Conservation (phyloP, 1,140 invertebrate genomes). For the Coptotermes formosanus region DNA sequence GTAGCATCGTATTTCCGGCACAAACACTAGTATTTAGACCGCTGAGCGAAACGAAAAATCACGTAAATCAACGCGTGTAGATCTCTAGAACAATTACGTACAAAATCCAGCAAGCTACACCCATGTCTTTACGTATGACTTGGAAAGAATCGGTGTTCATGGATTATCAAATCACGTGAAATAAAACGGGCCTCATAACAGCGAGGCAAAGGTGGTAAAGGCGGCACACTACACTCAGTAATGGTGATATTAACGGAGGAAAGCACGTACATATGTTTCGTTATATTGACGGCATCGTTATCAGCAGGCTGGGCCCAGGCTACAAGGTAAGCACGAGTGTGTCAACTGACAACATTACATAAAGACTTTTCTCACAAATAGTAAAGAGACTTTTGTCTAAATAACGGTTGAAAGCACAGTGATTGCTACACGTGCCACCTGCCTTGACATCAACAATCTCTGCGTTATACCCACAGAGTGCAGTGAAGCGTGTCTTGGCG, state of each 20-base stretch:
- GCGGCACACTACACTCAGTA: neutral
- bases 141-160: neutral
- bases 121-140: neutral
- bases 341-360: too few relatives aligned
- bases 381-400: too few relatives aligned
- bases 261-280: neutral
- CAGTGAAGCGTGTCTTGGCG: too few relatives aligned
- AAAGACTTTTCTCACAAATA: too few relatives aligned
- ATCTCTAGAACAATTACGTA: neutral
- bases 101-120: too few relatives aligned
- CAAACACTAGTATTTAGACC: neutral
- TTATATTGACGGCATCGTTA: neutral
- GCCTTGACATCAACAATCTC: too few relatives aligned
- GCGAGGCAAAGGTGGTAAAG: neutral
- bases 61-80: neutral
- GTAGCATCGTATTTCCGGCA: neutral
- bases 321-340: neutral
- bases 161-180: conserved; percentile 16
- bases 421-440: too few relatives aligned
- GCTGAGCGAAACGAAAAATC: neutral
- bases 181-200: neutral
- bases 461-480: too few relatives aligned
- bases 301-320: neutral
- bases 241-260: neutral
- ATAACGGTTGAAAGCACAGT: too few relatives aligned